These are phyloP conservation scores for Neodontobutis hainanensis DNA, from an alignment of 2,113 vertebrate species.

Conservation along the genomic window DNA sequence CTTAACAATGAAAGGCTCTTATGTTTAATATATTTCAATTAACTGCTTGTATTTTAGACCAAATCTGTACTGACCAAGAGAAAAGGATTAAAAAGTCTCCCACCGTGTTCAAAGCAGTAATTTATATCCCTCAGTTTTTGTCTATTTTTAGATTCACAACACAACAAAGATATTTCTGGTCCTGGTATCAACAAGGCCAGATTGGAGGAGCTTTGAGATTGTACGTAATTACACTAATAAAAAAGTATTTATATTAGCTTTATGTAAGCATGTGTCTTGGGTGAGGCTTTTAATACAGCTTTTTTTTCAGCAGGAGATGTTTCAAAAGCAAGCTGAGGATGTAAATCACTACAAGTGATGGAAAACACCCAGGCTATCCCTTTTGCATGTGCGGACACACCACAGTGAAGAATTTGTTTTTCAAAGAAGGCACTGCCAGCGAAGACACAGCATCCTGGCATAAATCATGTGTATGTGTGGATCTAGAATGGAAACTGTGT, in stretches of 20 bases:
- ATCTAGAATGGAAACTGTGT: background rate
- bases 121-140: no score
- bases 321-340: constrained; percentile 60
- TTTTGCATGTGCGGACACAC: constrained; percentile 75
- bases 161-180: no score
- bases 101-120: no score
- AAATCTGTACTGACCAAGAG: background rate
- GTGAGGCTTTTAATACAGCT: background rate
- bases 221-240: background rate
- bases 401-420: constrained; percentile 76
- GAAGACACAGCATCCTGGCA: background rate
- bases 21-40: no score
- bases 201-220: background rate
- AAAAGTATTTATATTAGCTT: no score
- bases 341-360: constrained; percentile 77
- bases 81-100: no score
- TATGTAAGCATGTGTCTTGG: background rate
- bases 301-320: background rate
- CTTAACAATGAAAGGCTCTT: background rate
- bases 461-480: background rate
- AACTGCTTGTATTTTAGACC: background rate
- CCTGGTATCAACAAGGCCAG: background rate
- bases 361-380: constrained; percentile 69
- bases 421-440: constrained; percentile 71
- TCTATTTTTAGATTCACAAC: no score